phyloP scores from a whole-genome alignment of 2,797 vertebrate genomes.

The Clarias pachynema region DNA sequence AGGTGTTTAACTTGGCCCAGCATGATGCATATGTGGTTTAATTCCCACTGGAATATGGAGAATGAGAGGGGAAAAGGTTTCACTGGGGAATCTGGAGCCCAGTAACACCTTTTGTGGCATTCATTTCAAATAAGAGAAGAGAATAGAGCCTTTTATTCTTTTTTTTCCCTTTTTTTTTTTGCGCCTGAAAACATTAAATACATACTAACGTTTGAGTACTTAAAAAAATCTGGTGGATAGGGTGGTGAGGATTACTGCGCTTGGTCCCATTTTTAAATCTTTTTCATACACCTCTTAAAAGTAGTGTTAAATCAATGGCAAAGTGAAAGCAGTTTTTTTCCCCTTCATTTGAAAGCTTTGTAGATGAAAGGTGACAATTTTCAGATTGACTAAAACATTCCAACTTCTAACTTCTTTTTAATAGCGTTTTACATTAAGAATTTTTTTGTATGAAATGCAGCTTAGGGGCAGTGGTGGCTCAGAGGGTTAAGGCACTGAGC shows the following conservation, averaged over 20 bases:
- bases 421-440: not conserved
- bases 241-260: conserved; percentile 29
- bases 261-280: conserved; percentile 1
- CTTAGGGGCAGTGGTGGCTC: too few relatives aligned
- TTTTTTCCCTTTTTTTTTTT: too few relatives aligned
- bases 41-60: conserved; percentile 59
- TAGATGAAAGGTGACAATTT: not conserved
- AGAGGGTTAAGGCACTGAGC: not conserved
- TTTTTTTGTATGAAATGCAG: not conserved
- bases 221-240: conserved; percentile 26
- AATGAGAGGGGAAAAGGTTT: conserved; percentile 6
- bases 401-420: not conserved
- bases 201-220: conserved; percentile 36
- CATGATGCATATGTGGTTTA: conserved; percentile 68
- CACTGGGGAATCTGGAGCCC: not conserved
- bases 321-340: not conserved
- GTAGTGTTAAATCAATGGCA: not conserved
- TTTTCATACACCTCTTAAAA: conserved; percentile 26
- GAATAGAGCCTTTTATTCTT: not conserved
- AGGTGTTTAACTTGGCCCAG: conserved; percentile 72
- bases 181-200: conserved; percentile 26
- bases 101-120: too few relatives aligned
- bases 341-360: not conserved
- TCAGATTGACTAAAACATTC: conserved; percentile 6
- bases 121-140: not conserved